Percentiles rank a stretch among this genome's conserved stretches.
These are phyloP conservation scores for Torymus tubicola DNA, from an alignment of 2,888 invertebrate genomes.

Conservation along the genomic window DNA sequence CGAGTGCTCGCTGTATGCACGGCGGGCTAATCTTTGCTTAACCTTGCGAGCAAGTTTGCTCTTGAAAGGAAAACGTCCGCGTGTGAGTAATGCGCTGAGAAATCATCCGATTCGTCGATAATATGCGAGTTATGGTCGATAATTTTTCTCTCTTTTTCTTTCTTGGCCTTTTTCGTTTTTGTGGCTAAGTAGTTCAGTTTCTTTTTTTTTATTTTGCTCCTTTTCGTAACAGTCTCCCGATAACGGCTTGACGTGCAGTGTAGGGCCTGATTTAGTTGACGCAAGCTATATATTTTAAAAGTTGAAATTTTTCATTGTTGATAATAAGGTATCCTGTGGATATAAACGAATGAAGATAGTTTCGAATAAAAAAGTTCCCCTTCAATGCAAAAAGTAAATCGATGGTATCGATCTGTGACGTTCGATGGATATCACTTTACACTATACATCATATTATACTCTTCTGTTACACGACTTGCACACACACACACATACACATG, in stretches of 20 bases:
- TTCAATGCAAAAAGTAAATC: constrained; percentile 28
- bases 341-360: neutral
- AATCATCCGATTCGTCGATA: constrained; percentile 48
- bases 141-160: constrained; percentile 2
- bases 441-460: constrained; percentile 6
- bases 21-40: constrained; percentile 51
- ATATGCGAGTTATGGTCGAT: constrained; percentile 12
- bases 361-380: constrained; percentile 27
- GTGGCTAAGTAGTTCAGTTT: too few relatives aligned
- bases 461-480: constrained; percentile 11
- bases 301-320: too few relatives aligned
- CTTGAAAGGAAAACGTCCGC: constrained; percentile 52
- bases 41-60: constrained; percentile 54
- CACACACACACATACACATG: neutral
- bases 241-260: too few relatives aligned
- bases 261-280: too few relatives aligned
- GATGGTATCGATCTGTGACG: constrained; percentile 44
- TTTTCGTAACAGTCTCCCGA: neutral
- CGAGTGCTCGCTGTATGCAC: neutral
- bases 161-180: neutral
- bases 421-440: constrained; percentile 38
- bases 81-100: constrained; percentile 45
- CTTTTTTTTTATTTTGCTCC: too few relatives aligned
- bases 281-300: too few relatives aligned
- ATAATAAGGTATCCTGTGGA: too few relatives aligned